Base-by-base conservation (phyloP, 2,113 vertebrate genomes). In the Dendropsophus ebraccatus region DNA sequence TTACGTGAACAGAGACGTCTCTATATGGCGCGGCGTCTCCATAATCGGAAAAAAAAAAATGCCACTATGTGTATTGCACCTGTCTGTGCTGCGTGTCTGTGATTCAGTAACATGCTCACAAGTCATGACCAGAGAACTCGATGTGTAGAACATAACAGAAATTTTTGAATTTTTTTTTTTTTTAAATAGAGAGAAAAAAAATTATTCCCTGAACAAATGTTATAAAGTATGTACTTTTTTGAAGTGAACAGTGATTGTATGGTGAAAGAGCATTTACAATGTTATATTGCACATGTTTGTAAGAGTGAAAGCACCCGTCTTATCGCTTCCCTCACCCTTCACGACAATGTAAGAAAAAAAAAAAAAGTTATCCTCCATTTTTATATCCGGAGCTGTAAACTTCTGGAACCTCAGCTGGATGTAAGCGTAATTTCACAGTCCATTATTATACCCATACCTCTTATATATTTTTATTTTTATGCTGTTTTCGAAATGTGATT, bases 401-500 rank as follows among this genome's bases (percentile, higher is more conserved):
- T 23, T 30, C 2, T 60, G 52, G 25, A 72, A 30, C 50, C 35
- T 72, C 52, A 58, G 67, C 52, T 76, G 82, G 72, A 77, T 84
- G 69, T 76, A 45, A 62, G 54, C 50, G 45, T 56, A 28, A 47
- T 47, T 30, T 60, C 70, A 84, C 69, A 60, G 72, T 76, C 73
- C 75, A 49, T 84, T 85, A 77, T 79, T 37, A 32, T 65, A 54
- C n/a, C 35, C 16, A 32, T 65, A 19, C 30, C 19, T 70, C 14
- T 50, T 28, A 37, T 69, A 37, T n/a, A 49, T 85, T 69, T 90
- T 91, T 89, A 32, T 67, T 32, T 35, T 35, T 35, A 88, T 91
- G 89, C 90, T 89, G 87, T 88, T 88, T 91, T 65, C 28, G 81
- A 50, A 87, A 87, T 89, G 76, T 89, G 23, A 37, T 80, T 72